A percentile compares a stretch with the other conserved stretches of the same genome.
phyloP scores from a whole-genome alignment of 2,113 vertebrate genomes.

The Ursus arctos region DNA sequence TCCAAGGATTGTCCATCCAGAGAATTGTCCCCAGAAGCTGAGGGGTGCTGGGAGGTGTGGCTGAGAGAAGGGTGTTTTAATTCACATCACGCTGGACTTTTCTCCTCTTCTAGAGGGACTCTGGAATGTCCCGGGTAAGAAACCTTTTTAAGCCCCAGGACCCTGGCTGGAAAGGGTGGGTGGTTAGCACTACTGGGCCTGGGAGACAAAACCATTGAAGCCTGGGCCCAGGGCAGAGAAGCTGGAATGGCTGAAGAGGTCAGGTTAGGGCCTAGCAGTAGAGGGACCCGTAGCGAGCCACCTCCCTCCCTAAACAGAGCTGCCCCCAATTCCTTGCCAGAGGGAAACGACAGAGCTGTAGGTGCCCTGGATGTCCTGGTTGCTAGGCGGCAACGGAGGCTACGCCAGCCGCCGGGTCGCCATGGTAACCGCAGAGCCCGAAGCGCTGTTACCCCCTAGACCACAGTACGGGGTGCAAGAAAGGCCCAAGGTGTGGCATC shows the following conservation, averaged over 20 bases:
- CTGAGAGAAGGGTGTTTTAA: not conserved
- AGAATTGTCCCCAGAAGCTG: not conserved
- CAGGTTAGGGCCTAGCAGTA: not conserved
- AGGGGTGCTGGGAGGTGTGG: not conserved
- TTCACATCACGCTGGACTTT: not conserved
- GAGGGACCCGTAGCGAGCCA: not conserved
- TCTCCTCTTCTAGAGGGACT: not conserved
- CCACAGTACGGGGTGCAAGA: accelerated
- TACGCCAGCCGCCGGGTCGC: not conserved
- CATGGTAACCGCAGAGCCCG: not conserved
- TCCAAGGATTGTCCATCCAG: not conserved
- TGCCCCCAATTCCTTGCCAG: accelerated
- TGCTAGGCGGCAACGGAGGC: not conserved
- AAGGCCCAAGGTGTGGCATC: not conserved
- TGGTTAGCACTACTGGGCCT: not conserved
- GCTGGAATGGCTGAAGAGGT: not conserved
- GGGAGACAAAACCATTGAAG: not conserved
- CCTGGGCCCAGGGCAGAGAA: not conserved
- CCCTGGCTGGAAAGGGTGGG: not conserved
- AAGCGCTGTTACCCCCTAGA: accelerated
- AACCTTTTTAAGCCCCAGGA: not conserved
- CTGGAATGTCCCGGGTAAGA: not conserved
- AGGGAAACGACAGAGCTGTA: not conserved
- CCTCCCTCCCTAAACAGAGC: not conserved
- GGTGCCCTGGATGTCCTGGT: not conserved